These are phyloP conservation scores for Pandemis corylana DNA, from an alignment of 2,888 invertebrate species.

Conservation along the genomic window DNA sequence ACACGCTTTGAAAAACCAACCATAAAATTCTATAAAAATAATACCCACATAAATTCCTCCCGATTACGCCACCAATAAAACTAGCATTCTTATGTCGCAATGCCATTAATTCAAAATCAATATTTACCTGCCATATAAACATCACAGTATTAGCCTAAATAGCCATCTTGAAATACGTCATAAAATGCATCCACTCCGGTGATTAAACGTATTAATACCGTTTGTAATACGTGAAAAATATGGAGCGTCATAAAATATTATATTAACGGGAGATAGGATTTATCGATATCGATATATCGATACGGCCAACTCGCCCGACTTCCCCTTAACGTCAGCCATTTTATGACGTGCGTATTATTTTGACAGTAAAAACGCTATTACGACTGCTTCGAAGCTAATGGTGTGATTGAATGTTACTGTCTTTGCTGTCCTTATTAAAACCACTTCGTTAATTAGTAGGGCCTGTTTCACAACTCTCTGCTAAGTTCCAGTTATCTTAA, in stretches of 20 bases:
- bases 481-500: no score
- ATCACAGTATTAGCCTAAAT: constrained; percentile 40
- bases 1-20: neutral
- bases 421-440: constrained; percentile 7
- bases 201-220: constrained; percentile 43
- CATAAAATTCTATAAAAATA: constrained; percentile 16
- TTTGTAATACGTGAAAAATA: constrained; percentile 42
- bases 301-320: constrained; percentile 47
- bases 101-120: constrained; percentile 32
- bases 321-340: constrained; percentile 60
- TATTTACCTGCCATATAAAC: constrained; percentile 38
- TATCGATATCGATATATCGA: constrained; percentile 41
- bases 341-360: constrained; percentile 55
- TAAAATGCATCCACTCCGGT: constrained; percentile 45
- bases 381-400: constrained; percentile 10
- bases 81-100: constrained; percentile 36
- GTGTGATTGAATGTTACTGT: constrained; percentile 20
- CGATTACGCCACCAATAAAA: constrained; percentile 19
- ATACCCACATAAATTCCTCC: constrained; percentile 12
- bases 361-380: constrained; percentile 45
- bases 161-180: constrained; percentile 25
- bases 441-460: neutral
- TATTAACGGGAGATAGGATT: constrained; percentile 49
- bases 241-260: constrained; percentile 41
- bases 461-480: no score